Base-by-base conservation (phyloP, 1,140 invertebrate genomes). In the Heterodera carotae region DNA sequence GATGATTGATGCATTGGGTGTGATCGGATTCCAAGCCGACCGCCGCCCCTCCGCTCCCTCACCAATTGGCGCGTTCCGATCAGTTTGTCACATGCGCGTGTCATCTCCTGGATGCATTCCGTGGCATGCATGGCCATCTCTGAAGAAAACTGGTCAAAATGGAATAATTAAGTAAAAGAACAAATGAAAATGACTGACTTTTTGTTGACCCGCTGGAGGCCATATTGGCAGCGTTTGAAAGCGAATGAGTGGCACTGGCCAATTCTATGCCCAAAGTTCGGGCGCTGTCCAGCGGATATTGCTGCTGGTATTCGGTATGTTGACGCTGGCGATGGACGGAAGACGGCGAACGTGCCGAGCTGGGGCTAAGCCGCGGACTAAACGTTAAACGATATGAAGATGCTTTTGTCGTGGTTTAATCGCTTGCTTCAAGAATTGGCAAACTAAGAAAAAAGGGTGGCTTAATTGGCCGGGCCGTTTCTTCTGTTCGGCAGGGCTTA, bases 41-140 rank as follows among this genome's bases (percentile, higher is more conserved):
- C n/a, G n/a, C n/a, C n/a, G n/a, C n/a, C n/a, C n/a, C n/a, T n/a
- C n/a, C n/a, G 0, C 18, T 15, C 66, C 18, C 62, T 78, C 56
- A 78, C 77, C 77, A 78, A 67, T 68, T 78, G 71, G 18, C 77
- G 74, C 1, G 77, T 69, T 39, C 77, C 77, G 15, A 78, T 48
- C 36, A 78, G 75, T 68, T 78, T 78, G 34, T 78, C 75, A 68
- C 72, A 69, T 7, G 77, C 77, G n/a, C 69, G 64, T 8, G 75
- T 78, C 77, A 78, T 78, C 66, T 78, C 77, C 53, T 79, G 48
- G n/a, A 78, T 78, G 69, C 77, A 78, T 43, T 78, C 77, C 18
- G 75, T 31, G 8, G 77, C 75, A 34, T 78, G 77, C 62, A 78
- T 25, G 6, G 77, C 77, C 77, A 78, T 78, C 27, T 64, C 77